These are phyloP conservation scores for Quadriops clusia DNA, from an alignment of 2,888 invertebrate genomes.

Conservation along the genomic window DNA sequence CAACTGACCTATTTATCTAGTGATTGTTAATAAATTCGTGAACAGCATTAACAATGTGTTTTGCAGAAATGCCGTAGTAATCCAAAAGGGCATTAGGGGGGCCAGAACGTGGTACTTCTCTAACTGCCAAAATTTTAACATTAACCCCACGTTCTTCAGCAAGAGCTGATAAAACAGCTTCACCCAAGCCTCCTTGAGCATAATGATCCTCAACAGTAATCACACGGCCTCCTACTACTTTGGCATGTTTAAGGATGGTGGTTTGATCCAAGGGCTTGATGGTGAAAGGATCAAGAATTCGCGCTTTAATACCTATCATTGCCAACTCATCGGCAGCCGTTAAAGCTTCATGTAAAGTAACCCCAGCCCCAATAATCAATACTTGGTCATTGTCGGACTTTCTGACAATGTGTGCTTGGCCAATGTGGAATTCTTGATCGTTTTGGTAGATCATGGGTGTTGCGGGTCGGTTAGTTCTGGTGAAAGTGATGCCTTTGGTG, in stretches of 20 bases:
- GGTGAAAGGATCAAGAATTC: conserved; percentile 92
- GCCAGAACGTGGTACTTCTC: conserved; percentile 83
- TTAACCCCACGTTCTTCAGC: conserved; percentile 56
- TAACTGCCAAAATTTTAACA: conserved; percentile 71
- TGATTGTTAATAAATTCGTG: conserved; percentile 50
- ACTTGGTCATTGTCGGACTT: conserved; percentile 66
- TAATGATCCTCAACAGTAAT: conserved; percentile 97
- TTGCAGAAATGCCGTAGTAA: conserved; percentile 78
- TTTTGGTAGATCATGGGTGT: conserved; percentile 77
- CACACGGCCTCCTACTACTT: conserved; percentile 66
- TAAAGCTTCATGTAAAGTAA: conserved; percentile 86
- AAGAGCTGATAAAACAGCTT: conserved; percentile 80
- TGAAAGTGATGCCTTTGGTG: conserved; percentile 88
- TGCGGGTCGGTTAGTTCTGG: conserved; percentile 88
- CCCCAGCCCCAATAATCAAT: conserved; percentile 83
- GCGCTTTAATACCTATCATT: conserved; percentile 56
- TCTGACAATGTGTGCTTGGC: conserved; percentile 68
- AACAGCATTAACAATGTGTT: conserved; percentile 63
- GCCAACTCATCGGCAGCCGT: conserved; percentile 67
- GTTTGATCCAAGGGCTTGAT: conserved; percentile 86
- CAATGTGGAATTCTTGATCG: conserved; percentile 69
- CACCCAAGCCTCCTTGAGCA: conserved; percentile 90
- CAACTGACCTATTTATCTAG: no score
- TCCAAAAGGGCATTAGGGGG: conserved; percentile 77
- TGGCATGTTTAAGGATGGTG: conserved; percentile 63